These are phyloP conservation scores for Cheilosia variabilis DNA, from an alignment of 2,888 invertebrate genomes.

Conservation along the genomic window DNA sequence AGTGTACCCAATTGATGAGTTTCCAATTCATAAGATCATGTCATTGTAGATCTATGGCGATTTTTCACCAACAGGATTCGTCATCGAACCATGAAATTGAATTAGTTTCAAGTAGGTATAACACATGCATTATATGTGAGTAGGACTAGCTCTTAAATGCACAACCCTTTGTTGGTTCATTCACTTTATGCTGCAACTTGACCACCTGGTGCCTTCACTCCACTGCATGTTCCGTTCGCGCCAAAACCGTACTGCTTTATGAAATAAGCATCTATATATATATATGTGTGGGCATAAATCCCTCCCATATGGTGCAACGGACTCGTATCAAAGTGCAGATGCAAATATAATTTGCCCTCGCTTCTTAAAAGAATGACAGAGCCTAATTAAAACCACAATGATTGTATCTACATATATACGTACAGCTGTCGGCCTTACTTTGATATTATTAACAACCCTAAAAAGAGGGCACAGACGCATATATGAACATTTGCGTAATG, in stretches of 20 bases:
- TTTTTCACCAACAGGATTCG: no score
- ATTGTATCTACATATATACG: constrained; percentile 34
- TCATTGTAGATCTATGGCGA: no score
- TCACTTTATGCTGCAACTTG: no score
- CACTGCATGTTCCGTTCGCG: no score
- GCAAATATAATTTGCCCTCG: not conserved
- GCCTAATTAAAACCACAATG: constrained; percentile 54
- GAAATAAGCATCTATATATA: not conserved
- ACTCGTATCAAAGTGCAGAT: not conserved
- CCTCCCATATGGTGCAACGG: not conserved
- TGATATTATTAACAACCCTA: constrained; percentile 30
- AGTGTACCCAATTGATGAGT: no score
- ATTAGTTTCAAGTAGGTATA: no score
- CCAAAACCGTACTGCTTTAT: not conserved
- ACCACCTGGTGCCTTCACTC: no score
- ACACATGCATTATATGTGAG: no score
- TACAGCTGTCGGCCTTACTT: constrained; percentile 48
- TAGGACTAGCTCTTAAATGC: no score
- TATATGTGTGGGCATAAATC: not conserved
- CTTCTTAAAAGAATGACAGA: constrained; percentile 28
- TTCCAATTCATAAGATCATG: no score
- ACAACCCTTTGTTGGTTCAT: no score
- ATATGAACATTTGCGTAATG: constrained; percentile 24
- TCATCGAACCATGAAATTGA: no score
- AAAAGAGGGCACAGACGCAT: constrained; percentile 11